Conservation (phyloP, 2,113 vertebrate species). For the Crotalus horridus region DNA sequence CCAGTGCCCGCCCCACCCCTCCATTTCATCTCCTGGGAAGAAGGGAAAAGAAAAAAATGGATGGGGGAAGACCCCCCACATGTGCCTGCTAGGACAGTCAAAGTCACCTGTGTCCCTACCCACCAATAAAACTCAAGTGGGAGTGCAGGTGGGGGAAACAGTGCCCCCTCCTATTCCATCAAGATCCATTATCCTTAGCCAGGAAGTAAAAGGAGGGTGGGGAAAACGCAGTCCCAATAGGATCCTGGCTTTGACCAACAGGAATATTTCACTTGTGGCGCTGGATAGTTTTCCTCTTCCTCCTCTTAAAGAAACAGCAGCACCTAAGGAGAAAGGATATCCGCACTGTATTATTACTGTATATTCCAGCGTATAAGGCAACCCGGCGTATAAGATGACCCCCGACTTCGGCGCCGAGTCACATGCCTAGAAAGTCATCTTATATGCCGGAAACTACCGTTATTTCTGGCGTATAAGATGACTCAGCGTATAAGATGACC, state of each 20-base stretch:
- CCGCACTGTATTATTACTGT: not conserved
- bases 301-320: conserved; percentile 98
- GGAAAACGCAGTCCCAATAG: conserved; percentile 11
- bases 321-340: conserved; percentile 72
- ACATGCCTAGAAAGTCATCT: too few species aligned
- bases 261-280: conserved; percentile 83
- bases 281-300: conserved; percentile 96
- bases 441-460: too few species aligned
- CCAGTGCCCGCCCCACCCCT: not conserved
- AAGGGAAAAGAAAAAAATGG: conserved; percentile 28
- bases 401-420: too few species aligned
- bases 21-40: not conserved
- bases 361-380: too few species aligned
- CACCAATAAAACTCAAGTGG: not conserved
- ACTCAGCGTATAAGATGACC: too few species aligned
- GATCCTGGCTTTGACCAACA: conserved; percentile 11
- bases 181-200: conserved; percentile 30
- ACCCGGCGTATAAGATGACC: too few species aligned
- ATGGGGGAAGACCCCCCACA: not conserved
- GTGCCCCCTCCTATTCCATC: not conserved
- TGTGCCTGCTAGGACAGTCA: not conserved
- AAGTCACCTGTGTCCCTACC: not conserved
- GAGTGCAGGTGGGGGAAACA: not conserved
- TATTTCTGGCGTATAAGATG: too few species aligned
- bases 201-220: conserved; percentile 29